Evolutionary conservation across 2,888 invertebrate genomes (phyloP).

Genomic region (Crematogaster levior): DNA sequence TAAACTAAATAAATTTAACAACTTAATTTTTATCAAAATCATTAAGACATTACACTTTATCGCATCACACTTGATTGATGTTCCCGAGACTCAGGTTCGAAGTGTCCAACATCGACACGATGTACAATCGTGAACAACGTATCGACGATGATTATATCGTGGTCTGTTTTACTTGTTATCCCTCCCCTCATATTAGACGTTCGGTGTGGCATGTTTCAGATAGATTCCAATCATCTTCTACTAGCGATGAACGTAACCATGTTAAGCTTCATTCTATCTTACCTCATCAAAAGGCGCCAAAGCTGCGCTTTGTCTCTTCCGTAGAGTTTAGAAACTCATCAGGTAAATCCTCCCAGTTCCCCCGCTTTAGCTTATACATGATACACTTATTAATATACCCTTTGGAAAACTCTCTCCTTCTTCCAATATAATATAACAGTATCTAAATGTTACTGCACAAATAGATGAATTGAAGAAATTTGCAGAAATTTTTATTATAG

Average conservation of each 20-base stretch:
- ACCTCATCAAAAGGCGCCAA: constrained; percentile 88
- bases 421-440: not conserved
- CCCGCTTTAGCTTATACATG: constrained; percentile 61
- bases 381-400: constrained; percentile 17
- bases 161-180: constrained; percentile 70
- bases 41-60: constrained; percentile 21
- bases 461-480: constrained; percentile 17
- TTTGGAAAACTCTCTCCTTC: not conserved
- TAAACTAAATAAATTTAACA: not conserved
- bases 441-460: constrained; percentile 15
- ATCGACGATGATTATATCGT: constrained; percentile 45
- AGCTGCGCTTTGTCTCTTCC: constrained; percentile 93
- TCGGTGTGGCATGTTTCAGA: constrained; percentile 88
- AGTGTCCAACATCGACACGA: constrained; percentile 38
- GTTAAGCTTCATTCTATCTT: constrained; percentile 84
- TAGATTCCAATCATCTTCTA: constrained; percentile 87
- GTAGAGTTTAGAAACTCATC: constrained; percentile 93
- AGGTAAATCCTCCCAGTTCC: constrained; percentile 87
- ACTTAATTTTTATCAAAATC: not conserved
- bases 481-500: not conserved
- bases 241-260: constrained; percentile 87
- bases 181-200: constrained; percentile 80
- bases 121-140: constrained; percentile 18
- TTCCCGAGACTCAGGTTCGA: constrained; percentile 13
- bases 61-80: not conserved